Conservation (phyloP, 2,797 vertebrate species). For the Onychomys arenicola region DNA sequence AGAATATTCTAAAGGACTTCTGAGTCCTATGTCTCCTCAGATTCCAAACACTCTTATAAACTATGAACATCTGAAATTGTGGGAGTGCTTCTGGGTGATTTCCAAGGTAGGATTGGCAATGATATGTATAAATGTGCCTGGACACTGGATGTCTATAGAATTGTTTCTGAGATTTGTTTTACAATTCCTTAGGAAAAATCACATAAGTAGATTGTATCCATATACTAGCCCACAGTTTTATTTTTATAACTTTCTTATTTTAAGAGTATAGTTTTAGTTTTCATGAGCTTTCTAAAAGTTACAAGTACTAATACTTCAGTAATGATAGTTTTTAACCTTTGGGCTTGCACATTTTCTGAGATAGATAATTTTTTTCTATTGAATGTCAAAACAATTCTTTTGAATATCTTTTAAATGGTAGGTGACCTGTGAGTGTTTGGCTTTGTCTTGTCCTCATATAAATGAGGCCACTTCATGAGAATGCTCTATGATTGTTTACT, state of each 20-base stretch:
- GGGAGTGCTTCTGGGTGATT: no score
- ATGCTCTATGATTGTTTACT: neutral
- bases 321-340: neutral
- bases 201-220: neutral
- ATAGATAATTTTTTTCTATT: no score
- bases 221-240: neutral
- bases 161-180: neutral
- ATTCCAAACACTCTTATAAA: neutral
- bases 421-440: neutral
- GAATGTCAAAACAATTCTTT: neutral
- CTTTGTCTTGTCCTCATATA: neutral
- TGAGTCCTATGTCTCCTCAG: neutral
- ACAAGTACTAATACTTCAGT: neutral
- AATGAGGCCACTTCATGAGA: accelerated
- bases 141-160: neutral
- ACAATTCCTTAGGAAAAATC: neutral
- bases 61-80: neutral
- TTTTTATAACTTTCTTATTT: neutral
- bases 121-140: no score
- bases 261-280: neutral
- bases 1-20: neutral
- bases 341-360: neutral
- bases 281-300: neutral
- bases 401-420: neutral
- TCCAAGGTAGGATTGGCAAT: no score